Percentiles rank a stretch among this genome's conserved stretches.
phyloP scores from a whole-genome alignment of 1,140 invertebrate genomes.

The Prorops nasuta region DNA sequence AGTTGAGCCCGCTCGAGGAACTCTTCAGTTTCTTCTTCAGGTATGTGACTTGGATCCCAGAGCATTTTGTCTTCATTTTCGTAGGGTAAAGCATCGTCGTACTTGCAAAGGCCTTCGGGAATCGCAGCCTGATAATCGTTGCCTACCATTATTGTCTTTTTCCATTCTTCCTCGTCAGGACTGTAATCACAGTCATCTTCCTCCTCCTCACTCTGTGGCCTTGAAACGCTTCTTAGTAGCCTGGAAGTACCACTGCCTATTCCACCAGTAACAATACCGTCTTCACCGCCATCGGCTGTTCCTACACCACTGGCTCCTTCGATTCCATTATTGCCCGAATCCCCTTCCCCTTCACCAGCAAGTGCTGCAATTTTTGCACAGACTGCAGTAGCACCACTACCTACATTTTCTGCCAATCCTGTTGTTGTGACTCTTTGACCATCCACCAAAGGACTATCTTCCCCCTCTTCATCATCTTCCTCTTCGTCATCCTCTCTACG shows the following conservation, averaged over 20 bases:
- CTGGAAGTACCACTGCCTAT: conserved; percentile 44
- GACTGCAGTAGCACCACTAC: conserved; percentile 6
- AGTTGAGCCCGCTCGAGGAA: conserved; percentile 74
- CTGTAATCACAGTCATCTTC: conserved; percentile 75
- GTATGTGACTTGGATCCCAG: conserved; percentile 83
- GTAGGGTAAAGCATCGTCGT: conserved; percentile 90
- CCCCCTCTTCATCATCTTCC: conserved; percentile 32
- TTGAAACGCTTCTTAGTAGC: conserved; percentile 61
- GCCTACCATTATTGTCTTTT: conserved; percentile 93
- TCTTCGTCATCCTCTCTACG: conserved; percentile 17
- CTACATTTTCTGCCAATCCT: not conserved
- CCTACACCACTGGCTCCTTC: conserved; percentile 11
- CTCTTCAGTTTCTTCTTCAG: conserved; percentile 74
- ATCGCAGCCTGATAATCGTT: conserved; percentile 91
- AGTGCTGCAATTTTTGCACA: too few species aligned
- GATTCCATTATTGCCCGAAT: too few species aligned
- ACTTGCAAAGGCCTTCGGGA: conserved; percentile 85
- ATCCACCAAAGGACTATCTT: conserved; percentile 23
- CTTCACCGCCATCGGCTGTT: conserved; percentile 30
- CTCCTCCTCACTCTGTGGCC: conserved; percentile 69
- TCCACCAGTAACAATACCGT: conserved; percentile 23
- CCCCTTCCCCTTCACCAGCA: conserved; percentile 8
- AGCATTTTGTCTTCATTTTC: conserved; percentile 95
- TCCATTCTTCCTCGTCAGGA: conserved; percentile 75
- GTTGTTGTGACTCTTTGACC: conserved; percentile 11